Conservation (phyloP, 2,113 vertebrate genomes). For the Crotalus viridis region DNA sequence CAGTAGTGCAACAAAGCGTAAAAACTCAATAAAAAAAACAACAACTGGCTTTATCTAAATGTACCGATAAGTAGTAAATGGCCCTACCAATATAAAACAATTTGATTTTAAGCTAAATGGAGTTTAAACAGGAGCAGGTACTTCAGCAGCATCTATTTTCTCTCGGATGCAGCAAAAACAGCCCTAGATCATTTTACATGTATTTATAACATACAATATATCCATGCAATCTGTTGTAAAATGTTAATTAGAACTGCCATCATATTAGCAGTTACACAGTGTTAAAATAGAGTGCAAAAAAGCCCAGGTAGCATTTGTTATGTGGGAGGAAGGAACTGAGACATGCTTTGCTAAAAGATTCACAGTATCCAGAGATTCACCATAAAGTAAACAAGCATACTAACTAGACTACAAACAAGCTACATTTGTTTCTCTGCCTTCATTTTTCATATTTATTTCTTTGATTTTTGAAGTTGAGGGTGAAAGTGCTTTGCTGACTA, state of each 20-base stretch:
- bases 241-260: slow-evolving; percentile 6
- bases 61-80: not conserved
- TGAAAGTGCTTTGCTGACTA: not conserved
- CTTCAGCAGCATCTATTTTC: not conserved
- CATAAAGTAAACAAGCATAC: not conserved
- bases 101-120: not conserved
- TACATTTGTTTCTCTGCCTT: not conserved
- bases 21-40: not conserved
- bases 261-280: slow-evolving; percentile 15
- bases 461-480: not conserved
- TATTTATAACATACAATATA: slow-evolving; percentile 20
- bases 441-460: not conserved
- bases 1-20: not conserved
- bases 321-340: slow-evolving; percentile 20
- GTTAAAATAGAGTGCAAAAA: slow-evolving; percentile 21
- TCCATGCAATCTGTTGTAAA: slow-evolving; percentile 22
- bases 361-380: not conserved
- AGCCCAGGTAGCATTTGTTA: slow-evolving; percentile 21
- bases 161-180: not conserved
- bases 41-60: not conserved
- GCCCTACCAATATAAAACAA: not conserved
- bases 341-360: slow-evolving; percentile 12
- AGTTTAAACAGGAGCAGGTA: not conserved
- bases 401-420: not conserved
- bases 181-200: not conserved